These are phyloP conservation scores for Sebastes nivosus DNA, from an alignment of 2,797 vertebrate species.

Conservation along the genomic window DNA sequence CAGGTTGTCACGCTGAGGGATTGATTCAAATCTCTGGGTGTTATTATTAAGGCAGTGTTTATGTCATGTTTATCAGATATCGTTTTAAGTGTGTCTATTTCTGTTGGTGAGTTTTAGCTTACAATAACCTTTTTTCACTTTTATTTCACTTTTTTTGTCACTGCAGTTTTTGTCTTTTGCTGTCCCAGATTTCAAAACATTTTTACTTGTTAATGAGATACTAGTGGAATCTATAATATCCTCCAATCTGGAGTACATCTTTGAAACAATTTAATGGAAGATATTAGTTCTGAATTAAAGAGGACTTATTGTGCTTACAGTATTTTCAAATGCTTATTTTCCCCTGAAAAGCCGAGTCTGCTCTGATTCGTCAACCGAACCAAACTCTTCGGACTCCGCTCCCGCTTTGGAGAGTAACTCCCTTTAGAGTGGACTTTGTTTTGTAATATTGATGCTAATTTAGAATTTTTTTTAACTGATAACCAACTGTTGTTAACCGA, in stretches of 20 bases:
- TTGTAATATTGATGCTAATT: too few relatives aligned
- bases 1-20: not conserved
- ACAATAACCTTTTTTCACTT: not conserved
- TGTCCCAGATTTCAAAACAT: not conserved
- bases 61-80: constrained; percentile 1
- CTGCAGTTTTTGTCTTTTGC: not conserved
- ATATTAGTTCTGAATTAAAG: not conserved
- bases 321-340: too few relatives aligned
- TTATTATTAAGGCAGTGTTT: not conserved
- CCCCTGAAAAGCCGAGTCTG: too few relatives aligned
- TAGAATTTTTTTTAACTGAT: too few relatives aligned
- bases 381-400: too few relatives aligned
- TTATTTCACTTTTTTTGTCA: not conserved
- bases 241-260: not conserved
- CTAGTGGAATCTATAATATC: not conserved
- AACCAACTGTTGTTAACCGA: too few relatives aligned
- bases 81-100: not conserved
- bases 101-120: not conserved
- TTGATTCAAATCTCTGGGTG: constrained; percentile 1
- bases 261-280: not conserved
- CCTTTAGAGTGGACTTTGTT: too few relatives aligned
- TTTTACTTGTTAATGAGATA: not conserved
- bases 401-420: too few relatives aligned
- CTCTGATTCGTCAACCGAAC: too few relatives aligned
- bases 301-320: too few relatives aligned